A percentile compares a stretch with the other conserved stretches of the same genome.
phyloP scores from a whole-genome alignment of 2,888 invertebrate genomes.

The Pristionchus maxplancki region DNA sequence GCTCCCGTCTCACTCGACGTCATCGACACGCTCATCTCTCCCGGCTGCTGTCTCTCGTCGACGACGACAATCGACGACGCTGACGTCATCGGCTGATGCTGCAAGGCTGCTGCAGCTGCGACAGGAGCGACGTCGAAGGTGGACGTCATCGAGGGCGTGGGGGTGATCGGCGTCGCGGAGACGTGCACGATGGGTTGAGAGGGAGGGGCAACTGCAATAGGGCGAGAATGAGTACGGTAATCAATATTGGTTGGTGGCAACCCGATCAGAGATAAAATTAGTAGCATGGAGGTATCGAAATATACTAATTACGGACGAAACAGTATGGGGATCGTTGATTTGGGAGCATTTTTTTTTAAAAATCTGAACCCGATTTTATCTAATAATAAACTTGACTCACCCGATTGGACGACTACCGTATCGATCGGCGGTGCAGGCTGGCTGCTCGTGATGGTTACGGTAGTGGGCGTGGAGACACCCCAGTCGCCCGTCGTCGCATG shows the following conservation, averaged over 20 bases:
- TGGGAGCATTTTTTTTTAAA: too few species aligned
- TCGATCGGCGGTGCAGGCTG: background rate
- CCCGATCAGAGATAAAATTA: too few species aligned
- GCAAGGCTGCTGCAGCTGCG: background rate
- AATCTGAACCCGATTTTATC: too few species aligned
- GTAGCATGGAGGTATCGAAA: too few species aligned
- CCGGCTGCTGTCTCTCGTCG: background rate
- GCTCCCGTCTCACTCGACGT: background rate
- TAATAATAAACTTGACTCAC: too few species aligned
- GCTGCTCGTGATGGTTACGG: slow-evolving; percentile 40
- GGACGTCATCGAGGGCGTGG: background rate
- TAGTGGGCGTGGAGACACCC: background rate
- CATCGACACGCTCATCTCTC: background rate
- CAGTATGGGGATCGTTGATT: too few species aligned
- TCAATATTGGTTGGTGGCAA: background rate
- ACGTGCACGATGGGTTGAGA: background rate
- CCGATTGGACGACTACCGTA: slow-evolving; percentile 37
- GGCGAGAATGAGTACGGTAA: background rate
- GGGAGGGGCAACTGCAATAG: background rate
- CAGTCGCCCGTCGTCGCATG: background rate
- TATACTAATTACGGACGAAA: too few species aligned
- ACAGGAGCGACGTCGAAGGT: background rate
- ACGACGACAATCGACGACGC: background rate
- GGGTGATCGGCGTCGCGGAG: background rate
- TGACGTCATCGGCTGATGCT: background rate